A percentile compares a stretch with the other conserved stretches of the same genome.
These are phyloP conservation scores for Drosophila dives DNA, from an alignment of 2,888 invertebrate genomes.

Conservation along the genomic window DNA sequence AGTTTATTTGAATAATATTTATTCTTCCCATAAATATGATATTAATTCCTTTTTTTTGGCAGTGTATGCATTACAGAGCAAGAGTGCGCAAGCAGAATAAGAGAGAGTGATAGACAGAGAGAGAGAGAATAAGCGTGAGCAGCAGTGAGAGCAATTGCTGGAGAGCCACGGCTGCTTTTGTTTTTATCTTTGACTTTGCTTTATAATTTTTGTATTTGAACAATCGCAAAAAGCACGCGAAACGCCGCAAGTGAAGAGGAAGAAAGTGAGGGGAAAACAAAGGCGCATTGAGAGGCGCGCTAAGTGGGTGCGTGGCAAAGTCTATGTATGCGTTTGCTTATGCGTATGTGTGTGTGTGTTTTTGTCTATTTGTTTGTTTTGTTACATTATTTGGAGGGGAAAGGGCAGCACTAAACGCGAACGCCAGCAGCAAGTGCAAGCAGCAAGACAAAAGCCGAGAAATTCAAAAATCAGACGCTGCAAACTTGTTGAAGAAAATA, in stretches of 20 bases:
- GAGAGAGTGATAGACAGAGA: background rate
- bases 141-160: conserved; percentile 29
- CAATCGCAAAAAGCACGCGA: conserved; percentile 64
- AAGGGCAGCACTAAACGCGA: conserved; percentile 24
- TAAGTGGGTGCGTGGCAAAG: conserved; percentile 54
- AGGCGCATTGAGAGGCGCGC: conserved; percentile 24
- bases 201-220: conserved; percentile 64
- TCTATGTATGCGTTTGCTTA: conserved; percentile 4
- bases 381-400: conserved; percentile 52
- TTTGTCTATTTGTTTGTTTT: conserved; percentile 71
- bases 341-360: conserved; percentile 13
- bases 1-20: background rate
- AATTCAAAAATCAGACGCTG: conserved; percentile 74
- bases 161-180: conserved; percentile 25
- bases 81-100: conserved; percentile 34
- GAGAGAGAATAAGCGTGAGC: background rate
- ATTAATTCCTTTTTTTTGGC: conserved; percentile 12
- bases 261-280: background rate
- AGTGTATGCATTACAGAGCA: conserved; percentile 29
- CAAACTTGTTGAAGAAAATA: conserved; percentile 78
- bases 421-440: conserved; percentile 17
- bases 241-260: conserved; percentile 6
- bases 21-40: background rate
- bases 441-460: conserved; percentile 63
- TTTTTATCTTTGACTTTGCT: conserved; percentile 38